These are phyloP conservation scores for Ophioninae sp. DNA, from an alignment of 2,888 invertebrate species.

Conservation along the genomic window DNA sequence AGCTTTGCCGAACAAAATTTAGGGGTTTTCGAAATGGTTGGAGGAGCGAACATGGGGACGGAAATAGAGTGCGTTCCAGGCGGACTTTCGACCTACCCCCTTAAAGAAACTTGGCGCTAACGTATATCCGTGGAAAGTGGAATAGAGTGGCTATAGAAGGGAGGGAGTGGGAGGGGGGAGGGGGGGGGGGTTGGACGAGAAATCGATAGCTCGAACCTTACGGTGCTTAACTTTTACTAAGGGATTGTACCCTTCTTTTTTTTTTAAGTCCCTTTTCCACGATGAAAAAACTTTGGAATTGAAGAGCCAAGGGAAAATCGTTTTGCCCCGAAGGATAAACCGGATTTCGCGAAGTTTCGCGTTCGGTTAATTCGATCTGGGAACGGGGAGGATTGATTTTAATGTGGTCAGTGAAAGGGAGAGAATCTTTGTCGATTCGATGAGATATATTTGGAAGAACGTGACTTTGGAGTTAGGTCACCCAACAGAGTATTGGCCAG, in stretches of 20 bases:
- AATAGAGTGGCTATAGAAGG: not conserved
- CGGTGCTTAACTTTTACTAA: not conserved
- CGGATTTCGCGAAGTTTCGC: slow-evolving; percentile 6
- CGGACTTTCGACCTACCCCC: slow-evolving; percentile 18
- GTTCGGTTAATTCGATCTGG: not conserved
- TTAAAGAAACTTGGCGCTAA: slow-evolving; percentile 26
- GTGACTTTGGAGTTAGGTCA: not conserved
- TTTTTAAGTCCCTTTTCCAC: slow-evolving; percentile 27
- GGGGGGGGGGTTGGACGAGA: not conserved
- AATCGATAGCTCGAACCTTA: slow-evolving; percentile 49
- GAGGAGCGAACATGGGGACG: not conserved
- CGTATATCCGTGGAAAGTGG: slow-evolving; percentile 23
- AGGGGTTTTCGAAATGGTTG: slow-evolving; percentile 23
- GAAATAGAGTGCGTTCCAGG: slow-evolving; percentile 33
- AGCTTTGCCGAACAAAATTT: slow-evolving; percentile 48
- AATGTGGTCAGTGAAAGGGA: not conserved
- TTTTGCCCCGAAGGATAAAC: slow-evolving; percentile 24
- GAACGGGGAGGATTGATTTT: not conserved
- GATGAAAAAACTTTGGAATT: slow-evolving; percentile 41
- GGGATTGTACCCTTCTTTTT: slow-evolving; percentile 10
- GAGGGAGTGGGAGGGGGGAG: not conserved
- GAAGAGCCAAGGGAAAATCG: slow-evolving; percentile 33
- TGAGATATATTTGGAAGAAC: not conserved
- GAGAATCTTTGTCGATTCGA: not conserved
- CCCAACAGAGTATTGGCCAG: not conserved